phyloP scores from a whole-genome alignment of 2,113 vertebrate genomes.

The Lophura nycthemera region DNA sequence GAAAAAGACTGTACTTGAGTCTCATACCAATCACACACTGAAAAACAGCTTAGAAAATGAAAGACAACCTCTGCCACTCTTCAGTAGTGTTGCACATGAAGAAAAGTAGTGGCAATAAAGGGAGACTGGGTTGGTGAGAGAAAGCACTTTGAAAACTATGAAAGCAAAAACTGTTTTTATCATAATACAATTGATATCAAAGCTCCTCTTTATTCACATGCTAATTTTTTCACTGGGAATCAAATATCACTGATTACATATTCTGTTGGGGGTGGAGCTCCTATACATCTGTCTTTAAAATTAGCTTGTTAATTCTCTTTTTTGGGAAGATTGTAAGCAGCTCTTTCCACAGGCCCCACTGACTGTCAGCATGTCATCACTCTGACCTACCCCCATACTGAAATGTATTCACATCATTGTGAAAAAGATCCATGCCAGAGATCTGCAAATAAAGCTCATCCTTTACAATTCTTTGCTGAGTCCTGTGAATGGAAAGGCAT shows the following conservation, averaged over 20 bases:
- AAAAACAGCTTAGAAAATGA: constrained; percentile 18
- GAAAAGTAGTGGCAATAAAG: constrained; percentile 39
- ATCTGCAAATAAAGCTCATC: neutral
- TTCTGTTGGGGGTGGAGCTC: neutral
- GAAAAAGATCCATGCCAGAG: neutral
- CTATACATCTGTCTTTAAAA: constrained; percentile 5
- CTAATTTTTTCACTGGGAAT: neutral
- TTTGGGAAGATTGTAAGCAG: constrained; percentile 4
- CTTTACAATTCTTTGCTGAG: neutral
- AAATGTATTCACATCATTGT: neutral
- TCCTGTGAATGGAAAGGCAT: neutral
- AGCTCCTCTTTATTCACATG: constrained; percentile 1
- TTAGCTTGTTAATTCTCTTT: constrained; percentile 13
- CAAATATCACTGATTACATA: neutral
- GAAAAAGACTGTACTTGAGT: neutral
- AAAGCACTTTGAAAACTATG: constrained; percentile 32
- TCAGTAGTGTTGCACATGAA: neutral
- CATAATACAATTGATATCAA: neutral
- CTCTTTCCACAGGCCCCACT: neutral
- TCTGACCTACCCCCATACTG: neutral
- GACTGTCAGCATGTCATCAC: neutral
- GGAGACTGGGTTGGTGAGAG: neutral
- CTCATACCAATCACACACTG: constrained; percentile 24
- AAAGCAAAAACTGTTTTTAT: constrained; percentile 31
- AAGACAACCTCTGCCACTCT: constrained; percentile 8